phyloP scores from a whole-genome alignment of 1,140 invertebrate genomes.

The Xylocopa sonorina region DNA sequence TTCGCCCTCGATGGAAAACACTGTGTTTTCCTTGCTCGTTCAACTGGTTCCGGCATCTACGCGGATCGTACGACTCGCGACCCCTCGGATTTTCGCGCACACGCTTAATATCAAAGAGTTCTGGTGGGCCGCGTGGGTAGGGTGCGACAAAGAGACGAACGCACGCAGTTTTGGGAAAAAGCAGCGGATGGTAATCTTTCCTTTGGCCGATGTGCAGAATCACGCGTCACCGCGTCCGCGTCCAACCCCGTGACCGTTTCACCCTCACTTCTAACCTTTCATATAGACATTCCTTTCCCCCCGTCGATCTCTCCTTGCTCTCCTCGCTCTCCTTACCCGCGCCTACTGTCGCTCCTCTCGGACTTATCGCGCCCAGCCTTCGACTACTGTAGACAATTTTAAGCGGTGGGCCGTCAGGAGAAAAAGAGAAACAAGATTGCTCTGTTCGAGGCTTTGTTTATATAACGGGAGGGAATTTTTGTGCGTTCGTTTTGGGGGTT shows the following conservation, averaged over 20 bases:
- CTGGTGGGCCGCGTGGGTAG: slow-evolving; percentile 30
- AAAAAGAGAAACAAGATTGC: too few relatives aligned
- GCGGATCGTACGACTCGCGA: slow-evolving; percentile 30
- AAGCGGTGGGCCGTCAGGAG: too few relatives aligned
- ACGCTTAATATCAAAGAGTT: slow-evolving; percentile 71
- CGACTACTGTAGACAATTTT: too few relatives aligned
- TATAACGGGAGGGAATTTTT: too few relatives aligned
- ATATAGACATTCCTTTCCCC: slow-evolving; percentile 82
- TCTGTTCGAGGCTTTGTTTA: too few relatives aligned
- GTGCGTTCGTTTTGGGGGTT: too few relatives aligned
- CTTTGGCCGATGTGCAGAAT: slow-evolving; percentile 81
- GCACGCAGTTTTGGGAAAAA: slow-evolving; percentile 73
- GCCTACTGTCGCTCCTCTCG: slow-evolving; percentile 46
- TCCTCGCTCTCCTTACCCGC: too few relatives aligned
- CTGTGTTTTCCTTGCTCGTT: slow-evolving; percentile 59
- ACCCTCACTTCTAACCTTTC: slow-evolving; percentile 64
- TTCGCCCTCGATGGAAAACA: background rate
- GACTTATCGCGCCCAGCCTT: slow-evolving; percentile 27
- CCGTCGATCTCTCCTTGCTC: slow-evolving; percentile 51
- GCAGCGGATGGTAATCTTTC: slow-evolving; percentile 77
- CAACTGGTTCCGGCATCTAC: slow-evolving; percentile 10
- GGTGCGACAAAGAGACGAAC: slow-evolving; percentile 34
- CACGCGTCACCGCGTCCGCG: slow-evolving; percentile 79
- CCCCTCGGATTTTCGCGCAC: slow-evolving; percentile 44
- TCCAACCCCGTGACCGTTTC: slow-evolving; percentile 51